Base-by-base conservation (phyloP, 2,888 invertebrate genomes). In the Pachymerium ferrugineum region DNA sequence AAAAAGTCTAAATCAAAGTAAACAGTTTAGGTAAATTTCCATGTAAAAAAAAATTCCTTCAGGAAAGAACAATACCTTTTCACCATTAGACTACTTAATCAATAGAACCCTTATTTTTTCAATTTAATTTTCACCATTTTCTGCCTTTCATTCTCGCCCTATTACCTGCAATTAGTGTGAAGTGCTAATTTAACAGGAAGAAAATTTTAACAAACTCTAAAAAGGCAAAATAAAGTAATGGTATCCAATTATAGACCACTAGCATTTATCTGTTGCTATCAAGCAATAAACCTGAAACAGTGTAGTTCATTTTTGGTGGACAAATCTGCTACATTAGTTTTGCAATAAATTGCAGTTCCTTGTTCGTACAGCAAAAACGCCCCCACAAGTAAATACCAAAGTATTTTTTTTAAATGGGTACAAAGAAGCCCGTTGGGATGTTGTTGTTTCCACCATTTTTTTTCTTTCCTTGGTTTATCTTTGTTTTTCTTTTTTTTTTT, bases 371-470 rank as follows among this genome's bases (percentile, higher is more conserved):
- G 54, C 22, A 54, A 54, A 54, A 54, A 54, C 54, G 25, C 54
- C 22, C 25, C 22, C 54, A 54, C 54, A 54, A 54, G 54, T 54
- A 54, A 54, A 54, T 54, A 54, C 54, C 25, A 25, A 1, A 25
- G 6, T 47, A 19, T 47, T 16, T 47, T 47, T 16, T 54, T 54
- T 22, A 54, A 54, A 28, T 28, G 54, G 25, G 54, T 25, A 54
- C 54, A 54, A 54, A 54, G 54, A 54, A 54, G 54, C 8, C 54
- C 54, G 22, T 54, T 25, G 54, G 54, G 54, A 54, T 54, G 54
- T 25, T 54, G 54, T 54, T 54, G 54, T 54, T 54, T 54, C 54
- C 54, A 54, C 54, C 54, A 54, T 54, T 28, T 54, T 54, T 54
- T 25, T 3, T 38, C 3, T n/a, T n/a, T n/a, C n/a, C n/a, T n/a